A percentile compares a stretch with the other conserved stretches of the same genome.
phyloP scores from a whole-genome alignment of 2,113 vertebrate species.

The Triplophysa siluroides region DNA sequence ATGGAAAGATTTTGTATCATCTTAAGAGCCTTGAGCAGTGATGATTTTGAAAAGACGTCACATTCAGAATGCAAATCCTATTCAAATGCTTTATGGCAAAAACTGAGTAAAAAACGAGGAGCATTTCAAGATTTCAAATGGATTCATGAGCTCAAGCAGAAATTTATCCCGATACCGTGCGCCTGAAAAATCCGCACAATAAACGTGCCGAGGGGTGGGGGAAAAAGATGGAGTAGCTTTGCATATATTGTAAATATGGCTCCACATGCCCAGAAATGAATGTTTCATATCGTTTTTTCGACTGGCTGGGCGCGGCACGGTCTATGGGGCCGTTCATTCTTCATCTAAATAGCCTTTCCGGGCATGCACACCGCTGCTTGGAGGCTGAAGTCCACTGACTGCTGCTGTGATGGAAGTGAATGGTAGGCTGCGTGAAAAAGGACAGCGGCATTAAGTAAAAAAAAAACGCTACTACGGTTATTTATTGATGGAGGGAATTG shows the following conservation, averaged over 20 bases:
- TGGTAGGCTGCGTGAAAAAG: constrained; percentile 13
- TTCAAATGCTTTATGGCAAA: constrained; percentile 21
- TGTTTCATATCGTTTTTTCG: constrained; percentile 40
- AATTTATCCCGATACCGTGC: constrained; percentile 27
- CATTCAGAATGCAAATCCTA: constrained; percentile 29
- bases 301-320: constrained; percentile 29
- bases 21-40: constrained; percentile 30
- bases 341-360: constrained; percentile 55
- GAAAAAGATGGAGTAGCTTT: constrained; percentile 32
- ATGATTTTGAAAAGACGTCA: constrained; percentile 35
- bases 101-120: constrained; percentile 21
- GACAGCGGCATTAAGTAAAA: constrained; percentile 62
- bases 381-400: constrained; percentile 45
- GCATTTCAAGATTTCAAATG: constrained; percentile 35
- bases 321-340: constrained; percentile 46
- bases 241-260: constrained; percentile 32
- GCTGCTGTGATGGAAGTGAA: constrained; percentile 57
- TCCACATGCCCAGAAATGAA: constrained; percentile 39
- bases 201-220: constrained; percentile 34
- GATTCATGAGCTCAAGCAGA: constrained; percentile 42
- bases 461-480: constrained; percentile 66
- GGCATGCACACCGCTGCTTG: constrained; percentile 16
- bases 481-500: constrained; percentile 71
- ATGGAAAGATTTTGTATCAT: constrained; percentile 26
- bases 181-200: constrained; percentile 47